Evolutionary conservation across 2,797 vertebrate species (phyloP).

Genomic region (Phoebastria nigripes): DNA sequence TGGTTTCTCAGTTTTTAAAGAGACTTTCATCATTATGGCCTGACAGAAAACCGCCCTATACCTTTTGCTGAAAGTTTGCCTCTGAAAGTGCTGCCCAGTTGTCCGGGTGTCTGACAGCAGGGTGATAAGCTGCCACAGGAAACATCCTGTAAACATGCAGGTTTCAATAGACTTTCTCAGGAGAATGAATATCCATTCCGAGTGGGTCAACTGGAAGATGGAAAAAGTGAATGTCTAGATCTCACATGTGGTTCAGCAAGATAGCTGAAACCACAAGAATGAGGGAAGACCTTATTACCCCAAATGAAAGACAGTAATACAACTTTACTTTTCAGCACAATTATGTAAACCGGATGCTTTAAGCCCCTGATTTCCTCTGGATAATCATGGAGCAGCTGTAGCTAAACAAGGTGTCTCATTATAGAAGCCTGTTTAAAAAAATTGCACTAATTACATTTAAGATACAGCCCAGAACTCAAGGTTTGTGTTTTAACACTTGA

Average conservation of each 20-base stretch:
- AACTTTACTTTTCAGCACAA: background rate
- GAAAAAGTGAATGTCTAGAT: background rate
- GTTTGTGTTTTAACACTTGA: background rate
- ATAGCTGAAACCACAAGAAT: background rate
- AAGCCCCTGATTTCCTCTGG: slow-evolving; percentile 3
- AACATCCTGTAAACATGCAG: background rate
- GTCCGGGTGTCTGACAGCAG: background rate
- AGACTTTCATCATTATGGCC: background rate
- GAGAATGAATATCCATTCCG: background rate
- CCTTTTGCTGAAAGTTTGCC: background rate
- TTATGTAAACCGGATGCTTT: slow-evolving; percentile 8
- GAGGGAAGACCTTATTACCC: background rate
- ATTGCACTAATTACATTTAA: background rate
- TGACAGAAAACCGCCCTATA: background rate
- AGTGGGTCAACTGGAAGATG: background rate
- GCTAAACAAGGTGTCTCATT: slow-evolving; percentile 18
- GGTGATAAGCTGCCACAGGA: background rate
- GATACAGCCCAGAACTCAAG: background rate
- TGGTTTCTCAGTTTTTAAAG: background rate
- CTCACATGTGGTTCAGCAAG: background rate
- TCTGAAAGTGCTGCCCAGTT: background rate
- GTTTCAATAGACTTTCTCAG: background rate
- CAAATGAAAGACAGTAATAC: background rate
- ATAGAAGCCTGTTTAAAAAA: background rate
- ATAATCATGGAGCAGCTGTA: slow-evolving; percentile 10